Conservation (phyloP, 2,113 vertebrate genomes). For the Electrona antarctica region DNA sequence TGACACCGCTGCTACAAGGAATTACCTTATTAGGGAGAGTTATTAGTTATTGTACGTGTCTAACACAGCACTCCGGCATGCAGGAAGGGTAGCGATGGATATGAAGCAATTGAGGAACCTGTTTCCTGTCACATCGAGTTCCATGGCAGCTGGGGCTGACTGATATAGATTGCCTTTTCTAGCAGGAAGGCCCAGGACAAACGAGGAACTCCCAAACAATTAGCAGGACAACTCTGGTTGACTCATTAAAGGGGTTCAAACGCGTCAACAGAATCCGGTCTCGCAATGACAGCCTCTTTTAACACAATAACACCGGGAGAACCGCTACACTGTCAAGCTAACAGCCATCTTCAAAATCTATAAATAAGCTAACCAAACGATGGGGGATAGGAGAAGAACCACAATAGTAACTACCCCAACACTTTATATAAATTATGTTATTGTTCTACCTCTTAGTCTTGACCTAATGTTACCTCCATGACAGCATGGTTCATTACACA, state of each 20-base stretch:
- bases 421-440: no score
- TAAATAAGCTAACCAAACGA: neutral
- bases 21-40: neutral
- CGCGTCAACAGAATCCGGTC: slow-evolving; percentile 26
- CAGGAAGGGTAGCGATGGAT: slow-evolving; percentile 43
- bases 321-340: slow-evolving; percentile 15
- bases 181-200: slow-evolving; percentile 54
- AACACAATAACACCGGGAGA: slow-evolving; percentile 46
- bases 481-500: no score
- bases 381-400: no score
- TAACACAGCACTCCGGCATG: slow-evolving; percentile 9
- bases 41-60: slow-evolving; percentile 15
- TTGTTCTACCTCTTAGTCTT: neutral
- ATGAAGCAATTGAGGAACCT: slow-evolving; percentile 64
- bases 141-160: slow-evolving; percentile 56
- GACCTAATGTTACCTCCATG: no score
- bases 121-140: slow-evolving; percentile 59
- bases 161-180: slow-evolving; percentile 58
- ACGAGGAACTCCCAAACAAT: slow-evolving; percentile 70
- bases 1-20: neutral
- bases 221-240: slow-evolving; percentile 48
- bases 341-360: neutral
- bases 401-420: neutral
- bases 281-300: slow-evolving; percentile 24
- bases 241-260: slow-evolving; percentile 52